Evolutionary conservation across 2,113 vertebrate genomes (phyloP), one percentile per base, ranked within the genome.

Genomic region (Psephotus haematonotus): DNA sequence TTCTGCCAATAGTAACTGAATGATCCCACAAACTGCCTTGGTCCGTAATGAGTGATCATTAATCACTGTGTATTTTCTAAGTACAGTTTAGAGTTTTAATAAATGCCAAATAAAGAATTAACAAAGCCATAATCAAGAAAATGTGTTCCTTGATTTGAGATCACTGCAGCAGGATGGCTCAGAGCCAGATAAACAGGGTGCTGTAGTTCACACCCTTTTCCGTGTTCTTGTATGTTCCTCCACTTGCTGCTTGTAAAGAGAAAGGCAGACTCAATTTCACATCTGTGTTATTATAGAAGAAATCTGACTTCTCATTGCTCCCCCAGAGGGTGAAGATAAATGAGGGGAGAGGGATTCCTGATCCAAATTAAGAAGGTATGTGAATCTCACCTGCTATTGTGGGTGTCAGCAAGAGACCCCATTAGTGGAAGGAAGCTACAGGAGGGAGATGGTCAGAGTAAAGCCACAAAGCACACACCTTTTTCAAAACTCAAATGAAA

Each of bases 101-200:
- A 97, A 97, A 96, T 96, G 90, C 57, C 91, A 97, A 88, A 88
- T 90, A 97, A 93, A 97, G 92, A 97, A 97, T 95, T 96, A 98
- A 97, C 86, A 94, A 92, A 96, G 78, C 90, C 68, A 65, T 97
- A 97, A 97, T 96, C 92, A 97, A 68, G 77, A 68, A 95, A 97
- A 97, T 94, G 69, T 94, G 96, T 96, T 96, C 65, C 82, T 77
- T 94, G 78, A 95, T 96, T 95, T 65, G 47, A 49, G 80, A 91
- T 97, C 65, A 85, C 91, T 70, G 96, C 95, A 91, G 87, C 88
- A 74, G 47, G 35, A 84, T 69, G 53, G 86, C 86, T 96, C 50
- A 92, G 86, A 88, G 46, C 53, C 94, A 97, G 90, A 49, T 33
- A 89, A 96, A 74, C 14, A 91, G 9, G 22, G 6, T 70, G 41